Evolutionary conservation across 2,797 vertebrate species (phyloP), one percentile per base, ranked within the genome.

Genomic region (Eulemur coronatus): DNA sequence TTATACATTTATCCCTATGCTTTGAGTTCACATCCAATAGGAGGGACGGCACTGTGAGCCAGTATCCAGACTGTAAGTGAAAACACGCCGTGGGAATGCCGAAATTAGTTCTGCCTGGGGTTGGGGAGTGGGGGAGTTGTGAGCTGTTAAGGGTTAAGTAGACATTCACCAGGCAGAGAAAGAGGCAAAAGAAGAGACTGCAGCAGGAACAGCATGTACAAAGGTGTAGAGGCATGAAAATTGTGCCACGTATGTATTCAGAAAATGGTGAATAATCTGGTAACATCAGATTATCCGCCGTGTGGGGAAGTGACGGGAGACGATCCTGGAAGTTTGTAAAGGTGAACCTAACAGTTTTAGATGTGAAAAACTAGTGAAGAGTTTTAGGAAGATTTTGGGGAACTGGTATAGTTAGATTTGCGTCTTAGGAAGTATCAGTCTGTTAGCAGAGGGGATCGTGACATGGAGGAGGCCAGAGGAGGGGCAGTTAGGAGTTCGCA

Each of bases 361-460:
- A 90, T 30, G 13, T 75, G 50, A 46, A 85, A 96, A 79, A 67
- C 20, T 55, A 65, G 43, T 57, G 24, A 80, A 59, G 35, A 41
- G 8, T 92, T 92, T 82, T 38, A 78, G 38, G 46, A 59, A 57
- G 38, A 28, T 43, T 61, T 94, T 78, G 17, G 73, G 33, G 46
- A 72, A 85, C 20, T 38, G 20, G 11, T 22, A n/a, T 28, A 38
- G n/a, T 85, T 69, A 50, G 28, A 76, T 79, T 82, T 28, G 59
- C 41, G 84, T 63, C 91, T 91, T 97, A 12, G 80, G 85, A 96
- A 95, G 78, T 67, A 67, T 28, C 24, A n/a, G 26, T 43, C 41
- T 87, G 15, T 41, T 48, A 20, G 52, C 57, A 81, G 26, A 65
- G 38, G 5, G 12, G 4, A 69, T 35, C 6, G 33, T 43, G 72